Evolutionary conservation across 2,113 vertebrate species (phyloP).

Genomic region (Rana temporaria): DNA sequence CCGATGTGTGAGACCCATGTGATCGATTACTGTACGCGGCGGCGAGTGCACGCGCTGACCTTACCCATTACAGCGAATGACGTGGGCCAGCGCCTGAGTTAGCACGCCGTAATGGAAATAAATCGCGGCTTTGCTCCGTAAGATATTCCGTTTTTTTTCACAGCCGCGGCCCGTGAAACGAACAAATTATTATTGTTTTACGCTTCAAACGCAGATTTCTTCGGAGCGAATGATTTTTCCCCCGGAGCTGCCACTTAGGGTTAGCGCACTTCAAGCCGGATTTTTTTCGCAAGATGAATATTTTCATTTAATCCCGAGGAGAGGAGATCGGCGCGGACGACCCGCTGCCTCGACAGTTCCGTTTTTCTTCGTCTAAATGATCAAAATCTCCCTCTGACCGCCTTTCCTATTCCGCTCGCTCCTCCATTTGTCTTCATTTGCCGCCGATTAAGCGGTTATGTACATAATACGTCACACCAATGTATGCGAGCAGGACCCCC

Average conservation of each 20-base stretch:
- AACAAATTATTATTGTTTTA: constrained; percentile 49
- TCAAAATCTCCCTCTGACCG: constrained; percentile 5
- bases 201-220: constrained; percentile 19
- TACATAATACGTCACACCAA: neutral
- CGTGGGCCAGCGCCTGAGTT: constrained; percentile 45
- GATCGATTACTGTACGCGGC: constrained; percentile 1
- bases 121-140: constrained; percentile 29
- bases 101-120: constrained; percentile 48
- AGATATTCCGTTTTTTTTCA: constrained; percentile 33
- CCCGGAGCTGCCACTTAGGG: constrained; percentile 42
- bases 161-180: constrained; percentile 33
- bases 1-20: neutral
- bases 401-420: neutral
- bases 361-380: constrained; percentile 8
- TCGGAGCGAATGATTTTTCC: constrained; percentile 42
- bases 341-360: neutral
- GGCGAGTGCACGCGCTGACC: constrained; percentile 18
- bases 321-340: constrained; percentile 21
- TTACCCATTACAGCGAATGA: constrained; percentile 22
- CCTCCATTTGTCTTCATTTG: constrained; percentile 29
- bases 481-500: neutral
- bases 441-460: neutral
- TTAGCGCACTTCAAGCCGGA: constrained; percentile 38
- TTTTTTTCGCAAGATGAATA: constrained; percentile 42
- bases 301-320: constrained; percentile 32